Evolutionary conservation across 2,888 invertebrate species (phyloP).

Genomic region (Odontothrips loti): DNA sequence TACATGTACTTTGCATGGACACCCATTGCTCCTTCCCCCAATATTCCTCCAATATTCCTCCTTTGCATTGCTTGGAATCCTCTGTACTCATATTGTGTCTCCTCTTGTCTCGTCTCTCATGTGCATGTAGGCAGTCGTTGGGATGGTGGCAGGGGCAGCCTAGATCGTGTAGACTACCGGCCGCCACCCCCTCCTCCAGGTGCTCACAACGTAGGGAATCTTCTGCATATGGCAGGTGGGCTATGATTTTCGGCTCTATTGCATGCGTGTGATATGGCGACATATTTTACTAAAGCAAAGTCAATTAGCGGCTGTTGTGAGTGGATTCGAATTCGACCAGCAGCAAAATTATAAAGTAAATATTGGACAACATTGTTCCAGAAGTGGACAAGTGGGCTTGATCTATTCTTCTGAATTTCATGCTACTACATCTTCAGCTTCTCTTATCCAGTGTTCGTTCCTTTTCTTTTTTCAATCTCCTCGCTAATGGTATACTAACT

Average conservation of each 20-base stretch:
- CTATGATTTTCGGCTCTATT: not conserved
- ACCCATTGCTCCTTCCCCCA: not conserved
- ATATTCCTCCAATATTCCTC: too few relatives aligned
- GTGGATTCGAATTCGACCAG: not conserved
- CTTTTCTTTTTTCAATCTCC: not conserved
- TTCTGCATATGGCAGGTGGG: constrained; percentile 78
- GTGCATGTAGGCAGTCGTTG: constrained; percentile 50
- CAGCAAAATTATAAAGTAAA: not conserved
- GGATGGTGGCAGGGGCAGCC: constrained; percentile 38
- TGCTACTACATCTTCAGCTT: not conserved
- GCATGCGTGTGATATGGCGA: not conserved
- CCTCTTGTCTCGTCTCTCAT: not conserved
- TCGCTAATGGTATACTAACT: not conserved
- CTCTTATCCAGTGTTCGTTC: not conserved
- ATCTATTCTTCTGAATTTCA: not conserved
- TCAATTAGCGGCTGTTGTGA: not conserved
- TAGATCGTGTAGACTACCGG: constrained; percentile 37
- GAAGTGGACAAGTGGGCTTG: not conserved
- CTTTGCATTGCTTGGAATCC: constrained; percentile 27
- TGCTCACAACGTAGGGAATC: constrained; percentile 59
- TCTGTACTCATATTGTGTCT: constrained; percentile 22
- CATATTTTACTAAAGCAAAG: not conserved
- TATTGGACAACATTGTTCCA: not conserved
- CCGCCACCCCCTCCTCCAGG: constrained; percentile 62
- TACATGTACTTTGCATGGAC: not conserved